These are phyloP conservation scores for Perognathus longimembris DNA, from an alignment of 2,113 vertebrate species.

Conservation along the genomic window DNA sequence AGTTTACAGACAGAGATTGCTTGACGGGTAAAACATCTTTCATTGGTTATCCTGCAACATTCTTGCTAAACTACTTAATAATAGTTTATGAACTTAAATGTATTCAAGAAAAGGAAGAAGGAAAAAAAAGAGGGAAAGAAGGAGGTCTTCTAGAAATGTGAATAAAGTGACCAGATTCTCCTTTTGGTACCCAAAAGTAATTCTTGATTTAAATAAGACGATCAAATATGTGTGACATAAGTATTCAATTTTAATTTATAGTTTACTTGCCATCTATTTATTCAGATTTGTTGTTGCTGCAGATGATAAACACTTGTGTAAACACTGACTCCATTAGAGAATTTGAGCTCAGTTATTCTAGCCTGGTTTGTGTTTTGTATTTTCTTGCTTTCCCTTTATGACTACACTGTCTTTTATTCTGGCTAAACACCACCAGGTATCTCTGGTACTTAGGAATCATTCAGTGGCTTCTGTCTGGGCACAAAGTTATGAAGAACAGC, in stretches of 20 bases:
- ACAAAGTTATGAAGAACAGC: too few relatives aligned
- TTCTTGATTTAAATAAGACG: not conserved
- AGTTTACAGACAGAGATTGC: not conserved
- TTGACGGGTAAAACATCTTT: not conserved
- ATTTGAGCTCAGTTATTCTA: not conserved
- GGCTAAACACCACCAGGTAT: not conserved
- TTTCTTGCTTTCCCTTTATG: not conserved
- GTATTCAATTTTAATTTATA: not conserved
- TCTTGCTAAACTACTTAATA: constrained; percentile 11
- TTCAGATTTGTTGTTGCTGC: not conserved
- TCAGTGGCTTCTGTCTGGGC: not conserved
- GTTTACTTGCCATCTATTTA: not conserved
- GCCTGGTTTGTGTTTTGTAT: not conserved
- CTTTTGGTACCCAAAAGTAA: not conserved
- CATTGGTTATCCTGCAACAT: not conserved
- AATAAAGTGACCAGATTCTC: not conserved
- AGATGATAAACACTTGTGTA: not conserved
- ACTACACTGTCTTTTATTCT: not conserved
- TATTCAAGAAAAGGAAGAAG: not conserved
- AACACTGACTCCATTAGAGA: not conserved
- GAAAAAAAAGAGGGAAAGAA: too few relatives aligned
- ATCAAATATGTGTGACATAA: not conserved
- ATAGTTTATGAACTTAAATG: not conserved
- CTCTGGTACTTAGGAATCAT: not conserved
- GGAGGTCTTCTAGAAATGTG: not conserved